A percentile compares a stretch with the other conserved stretches of the same genome.
These are phyloP conservation scores for cattle (Bos taurus) DNA, from an alignment of 2,113 vertebrate genomes.

Conservation along the genomic window ARS-UCD2.0 NC_037356.1:16723001-16723500, in stretches of 20 bases:
- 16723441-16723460: not conserved
- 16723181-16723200: not conserved
- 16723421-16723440: too few relatives aligned
- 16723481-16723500: not conserved
- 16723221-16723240: not conserved
- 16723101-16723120: not conserved
- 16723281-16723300: not conserved
- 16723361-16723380: rapidly evolving
- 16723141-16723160: not conserved
- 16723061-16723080: not conserved
- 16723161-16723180: not conserved
- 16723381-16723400: rapidly evolving
- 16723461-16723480: not conserved
- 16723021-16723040: not conserved
- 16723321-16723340: not conserved
- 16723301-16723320: not conserved
- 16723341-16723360: not conserved
- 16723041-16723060: not conserved
- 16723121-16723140: not conserved
- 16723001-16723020: not conserved
- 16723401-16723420: not conserved
- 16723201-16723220: not conserved
- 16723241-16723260: not conserved
- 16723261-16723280: not conserved
- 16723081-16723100: not conserved